Evolutionary conservation across 1,140 invertebrate species (phyloP), one percentile per base, ranked within the genome.

Genomic region (Tribolium castaneum): DNA sequence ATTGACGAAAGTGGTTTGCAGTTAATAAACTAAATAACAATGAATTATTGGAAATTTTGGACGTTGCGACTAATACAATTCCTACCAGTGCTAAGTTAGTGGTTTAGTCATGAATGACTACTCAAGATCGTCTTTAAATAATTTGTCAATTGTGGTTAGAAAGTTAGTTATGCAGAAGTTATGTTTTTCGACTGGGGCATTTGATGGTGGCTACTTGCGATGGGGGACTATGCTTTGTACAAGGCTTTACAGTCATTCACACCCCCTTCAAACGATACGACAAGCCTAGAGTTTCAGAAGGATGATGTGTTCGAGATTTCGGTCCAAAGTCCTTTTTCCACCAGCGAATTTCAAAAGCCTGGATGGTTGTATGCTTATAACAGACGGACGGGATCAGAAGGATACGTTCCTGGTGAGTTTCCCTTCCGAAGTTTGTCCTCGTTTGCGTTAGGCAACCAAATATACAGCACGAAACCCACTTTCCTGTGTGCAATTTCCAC

Each of bases 191-290:
- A 70, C 45, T 22, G 19, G 72, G 62, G 62, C 56, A 77, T 70
- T 79, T 75, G 70, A 70, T 78, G 72, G 16, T 82, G 75, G 77
- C 79, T 49, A 30, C 13, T 75, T 81, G 83, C 78, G 80, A 85
- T 85, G 84, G 84, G 80, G 77, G 83, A 84, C 75, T 83, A 77
- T 80, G 82, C 76, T 13, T 80, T 85, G 54, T 85, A 84, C 70
- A 80, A 82, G 76, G 84, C 83, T 72, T 62, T 83, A 14, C 83
- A 83, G 49, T 81, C 83, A 39, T 85, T 78, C 54, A 80, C 77
- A 70, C 82, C 83, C 25, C 34, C 75, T 62, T 59, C 77, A 73
- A 77, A 79, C 66, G 78, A 84, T 78, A 75, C 77, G 16, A 54
- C 59, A 49, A 75, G 76, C 14, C 56, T 84, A 51, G 75, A 77